phyloP scores from a whole-genome alignment of 1,140 invertebrate genomes.

The Drosophila aff. region DNA sequence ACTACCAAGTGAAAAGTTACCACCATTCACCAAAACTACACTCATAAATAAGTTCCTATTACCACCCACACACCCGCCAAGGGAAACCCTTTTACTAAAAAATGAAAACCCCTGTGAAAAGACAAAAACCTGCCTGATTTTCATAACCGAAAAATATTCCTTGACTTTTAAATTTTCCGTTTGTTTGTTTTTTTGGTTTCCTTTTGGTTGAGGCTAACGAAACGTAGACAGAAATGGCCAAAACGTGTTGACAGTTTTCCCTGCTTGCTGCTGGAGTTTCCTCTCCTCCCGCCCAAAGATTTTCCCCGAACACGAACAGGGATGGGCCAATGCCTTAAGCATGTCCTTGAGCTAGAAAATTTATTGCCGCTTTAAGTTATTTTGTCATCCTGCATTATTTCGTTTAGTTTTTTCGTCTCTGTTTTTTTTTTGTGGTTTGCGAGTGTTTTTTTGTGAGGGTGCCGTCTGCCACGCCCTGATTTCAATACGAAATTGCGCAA shows the following conservation, averaged over 20 bases:
- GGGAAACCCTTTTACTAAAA: conserved; percentile 8
- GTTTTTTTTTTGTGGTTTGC: conserved; percentile 5
- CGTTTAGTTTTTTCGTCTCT: conserved; percentile 40
- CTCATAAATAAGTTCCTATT: conserved; percentile 12
- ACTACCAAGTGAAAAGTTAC: conserved; percentile 22
- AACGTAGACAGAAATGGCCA: conserved; percentile 55
- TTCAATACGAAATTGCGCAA: conserved; percentile 59
- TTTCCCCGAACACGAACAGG: conserved; percentile 10
- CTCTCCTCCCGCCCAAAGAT: neutral
- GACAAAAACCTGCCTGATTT: conserved; percentile 8
- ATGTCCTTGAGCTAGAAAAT: conserved; percentile 67
- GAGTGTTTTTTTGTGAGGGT: conserved; percentile 14
- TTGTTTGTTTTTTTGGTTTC: conserved; percentile 11
- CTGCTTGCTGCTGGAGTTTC: conserved; percentile 15
- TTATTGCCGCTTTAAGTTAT: conserved; percentile 66
- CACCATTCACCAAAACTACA: conserved; percentile 2
- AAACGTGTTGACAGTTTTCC: conserved; percentile 67
- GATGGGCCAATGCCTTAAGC: conserved; percentile 43
- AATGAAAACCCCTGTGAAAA: neutral
- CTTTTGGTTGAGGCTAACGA: conserved; percentile 29
- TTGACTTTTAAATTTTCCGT: conserved; percentile 28
- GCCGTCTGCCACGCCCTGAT: conserved; percentile 41
- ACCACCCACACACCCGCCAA: neutral
- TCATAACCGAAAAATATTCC: conserved; percentile 25
- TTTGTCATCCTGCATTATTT: conserved; percentile 68